phyloP scores from a whole-genome alignment of 2,888 invertebrate genomes.

The Conops quadrifasciatus region DNA sequence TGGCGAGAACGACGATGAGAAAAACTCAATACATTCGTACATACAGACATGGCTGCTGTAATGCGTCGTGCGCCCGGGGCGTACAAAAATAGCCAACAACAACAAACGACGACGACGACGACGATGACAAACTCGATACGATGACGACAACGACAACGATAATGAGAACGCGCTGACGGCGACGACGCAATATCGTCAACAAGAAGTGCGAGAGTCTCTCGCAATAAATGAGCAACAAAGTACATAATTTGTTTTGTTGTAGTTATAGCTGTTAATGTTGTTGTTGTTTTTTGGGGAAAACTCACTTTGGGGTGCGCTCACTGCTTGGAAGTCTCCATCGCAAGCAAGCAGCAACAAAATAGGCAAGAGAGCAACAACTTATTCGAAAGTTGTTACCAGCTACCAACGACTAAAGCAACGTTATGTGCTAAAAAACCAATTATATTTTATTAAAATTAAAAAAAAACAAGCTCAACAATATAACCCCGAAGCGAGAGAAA shows the following conservation, averaged over 20 bases:
- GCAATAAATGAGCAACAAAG: too few species aligned
- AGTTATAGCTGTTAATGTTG: too few species aligned
- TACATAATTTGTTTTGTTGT: too few species aligned
- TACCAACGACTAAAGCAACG: too few species aligned
- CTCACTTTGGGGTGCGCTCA: too few species aligned
- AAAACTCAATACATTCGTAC: constrained; percentile 35
- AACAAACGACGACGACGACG: constrained; percentile 1
- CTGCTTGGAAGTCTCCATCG: neutral
- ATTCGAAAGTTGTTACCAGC: too few species aligned
- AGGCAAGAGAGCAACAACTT: too few species aligned
- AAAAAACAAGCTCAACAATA: too few species aligned
- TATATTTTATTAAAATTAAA: too few species aligned
- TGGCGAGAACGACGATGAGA: constrained; percentile 48
- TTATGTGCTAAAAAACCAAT: neutral
- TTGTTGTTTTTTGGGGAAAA: too few species aligned
- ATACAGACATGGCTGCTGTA: neutral
- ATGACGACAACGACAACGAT: neutral
- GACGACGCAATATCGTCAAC: constrained; percentile 35
- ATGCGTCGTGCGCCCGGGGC: constrained; percentile 11
- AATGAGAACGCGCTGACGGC: constrained; percentile 20
- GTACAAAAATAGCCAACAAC: constrained; percentile 35
- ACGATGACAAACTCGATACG: constrained; percentile 7
- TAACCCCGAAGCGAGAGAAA: too few species aligned
- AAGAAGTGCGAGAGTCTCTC: neutral
- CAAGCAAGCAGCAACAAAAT: constrained; percentile 8